Evolutionary conservation across 2,797 vertebrate genomes (phyloP).

Genomic region (Crocodylus rhombifer): DNA sequence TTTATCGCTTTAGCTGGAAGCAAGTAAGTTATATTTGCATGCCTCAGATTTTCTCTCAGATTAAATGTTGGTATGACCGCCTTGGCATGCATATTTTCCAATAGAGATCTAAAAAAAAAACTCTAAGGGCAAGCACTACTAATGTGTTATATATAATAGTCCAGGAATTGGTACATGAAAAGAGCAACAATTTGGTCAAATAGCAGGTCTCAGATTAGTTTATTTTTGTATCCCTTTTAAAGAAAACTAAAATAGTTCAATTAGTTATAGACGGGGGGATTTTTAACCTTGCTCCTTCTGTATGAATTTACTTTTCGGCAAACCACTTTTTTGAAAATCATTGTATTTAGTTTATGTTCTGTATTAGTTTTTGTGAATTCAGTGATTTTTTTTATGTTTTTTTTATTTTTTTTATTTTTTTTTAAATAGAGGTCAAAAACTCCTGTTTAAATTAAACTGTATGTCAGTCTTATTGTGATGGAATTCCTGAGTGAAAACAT

Average conservation of each 20-base stretch:
- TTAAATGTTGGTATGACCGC: background rate
- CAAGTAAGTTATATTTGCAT: background rate
- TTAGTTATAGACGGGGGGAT: no score
- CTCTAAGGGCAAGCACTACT: background rate
- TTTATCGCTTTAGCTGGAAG: constrained; percentile 5
- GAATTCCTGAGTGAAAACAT: background rate
- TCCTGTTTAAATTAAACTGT: background rate
- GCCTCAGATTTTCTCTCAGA: background rate
- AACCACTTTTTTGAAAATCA: no score
- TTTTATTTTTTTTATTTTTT: background rate
- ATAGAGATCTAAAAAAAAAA: background rate
- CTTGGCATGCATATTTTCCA: background rate
- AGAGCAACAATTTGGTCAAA: background rate
- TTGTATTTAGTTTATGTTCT: background rate
- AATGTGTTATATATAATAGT: background rate
- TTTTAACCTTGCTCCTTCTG: no score
- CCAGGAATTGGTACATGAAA: background rate
- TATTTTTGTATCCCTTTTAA: background rate
- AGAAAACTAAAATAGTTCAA: no score
- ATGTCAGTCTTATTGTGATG: background rate
- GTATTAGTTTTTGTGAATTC: no score
- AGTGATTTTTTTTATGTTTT: background rate
- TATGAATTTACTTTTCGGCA: no score
- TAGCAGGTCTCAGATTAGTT: background rate
- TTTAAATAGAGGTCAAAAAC: background rate